Conservation (phyloP, 2,797 vertebrate species). For the Etheostoma nigrum region DNA sequence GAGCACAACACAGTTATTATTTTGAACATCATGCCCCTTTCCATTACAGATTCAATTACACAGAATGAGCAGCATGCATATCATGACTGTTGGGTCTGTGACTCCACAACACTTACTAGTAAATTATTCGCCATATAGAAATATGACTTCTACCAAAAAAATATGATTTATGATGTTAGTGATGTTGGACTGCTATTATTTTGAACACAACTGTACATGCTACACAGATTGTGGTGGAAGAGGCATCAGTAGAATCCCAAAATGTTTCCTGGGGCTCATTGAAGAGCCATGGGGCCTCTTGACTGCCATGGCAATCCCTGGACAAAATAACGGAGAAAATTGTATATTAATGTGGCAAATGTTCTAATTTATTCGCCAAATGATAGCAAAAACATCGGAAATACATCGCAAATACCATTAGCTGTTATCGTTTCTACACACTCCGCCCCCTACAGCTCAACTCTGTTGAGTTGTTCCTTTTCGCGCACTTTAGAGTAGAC, state of each 20-base stretch:
- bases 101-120: too few relatives aligned
- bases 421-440: background rate
- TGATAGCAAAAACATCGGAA: background rate
- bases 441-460: conserved; percentile 12
- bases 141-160: too few relatives aligned
- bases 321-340: background rate
- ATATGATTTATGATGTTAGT: too few relatives aligned
- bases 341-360: background rate
- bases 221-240: background rate
- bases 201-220: too few relatives aligned
- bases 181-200: too few relatives aligned
- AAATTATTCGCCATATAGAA: too few relatives aligned
- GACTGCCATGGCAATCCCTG: background rate
- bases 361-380: background rate
- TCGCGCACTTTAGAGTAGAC: conserved; percentile 43
- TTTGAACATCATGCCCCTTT: too few relatives aligned
- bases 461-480: conserved; percentile 12
- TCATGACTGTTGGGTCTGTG: too few relatives aligned
- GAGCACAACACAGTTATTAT: too few relatives aligned
- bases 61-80: too few relatives aligned
- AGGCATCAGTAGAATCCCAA: background rate
- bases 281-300: too few relatives aligned
- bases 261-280: background rate
- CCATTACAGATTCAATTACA: too few relatives aligned
- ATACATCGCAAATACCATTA: background rate